phyloP scores from a whole-genome alignment of 2,888 invertebrate genomes.

The Petrolisthes manimaculis region DNA sequence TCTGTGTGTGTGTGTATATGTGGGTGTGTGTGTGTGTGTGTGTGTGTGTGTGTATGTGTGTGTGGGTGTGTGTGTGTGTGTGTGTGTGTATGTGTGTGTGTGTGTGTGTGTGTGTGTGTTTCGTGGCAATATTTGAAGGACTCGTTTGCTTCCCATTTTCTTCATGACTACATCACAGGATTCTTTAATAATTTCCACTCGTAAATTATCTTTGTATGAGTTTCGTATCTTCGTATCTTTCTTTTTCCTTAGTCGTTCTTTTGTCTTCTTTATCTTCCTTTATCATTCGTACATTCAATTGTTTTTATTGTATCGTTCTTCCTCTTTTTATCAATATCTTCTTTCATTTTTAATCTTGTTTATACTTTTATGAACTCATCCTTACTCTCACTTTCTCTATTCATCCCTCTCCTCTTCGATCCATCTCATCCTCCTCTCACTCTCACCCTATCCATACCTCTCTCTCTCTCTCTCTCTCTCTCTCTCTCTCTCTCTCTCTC shows the following conservation, averaged over 20 bases:
- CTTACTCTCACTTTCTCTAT: background rate
- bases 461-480: background rate
- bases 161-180: no score
- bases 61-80: no score
- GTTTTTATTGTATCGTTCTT: background rate
- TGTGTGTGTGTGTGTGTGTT: background rate
- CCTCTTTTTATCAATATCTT: background rate
- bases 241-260: background rate
- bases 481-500: background rate
- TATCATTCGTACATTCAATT: background rate
- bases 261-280: background rate
- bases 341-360: background rate
- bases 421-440: background rate
- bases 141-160: no score
- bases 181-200: no score
- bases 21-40: conserved; percentile 23
- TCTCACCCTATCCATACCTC: background rate
- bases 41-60: conserved; percentile 12
- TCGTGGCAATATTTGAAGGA: background rate
- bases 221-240: background rate
- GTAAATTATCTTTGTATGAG: background rate
- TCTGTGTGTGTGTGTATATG: conserved; percentile 22
- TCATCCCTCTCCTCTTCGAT: background rate
- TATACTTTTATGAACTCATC: background rate
- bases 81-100: conserved; percentile 23